phyloP scores from a whole-genome alignment of 2,113 vertebrate genomes.

The Austrofundulus limnaeus region DNA sequence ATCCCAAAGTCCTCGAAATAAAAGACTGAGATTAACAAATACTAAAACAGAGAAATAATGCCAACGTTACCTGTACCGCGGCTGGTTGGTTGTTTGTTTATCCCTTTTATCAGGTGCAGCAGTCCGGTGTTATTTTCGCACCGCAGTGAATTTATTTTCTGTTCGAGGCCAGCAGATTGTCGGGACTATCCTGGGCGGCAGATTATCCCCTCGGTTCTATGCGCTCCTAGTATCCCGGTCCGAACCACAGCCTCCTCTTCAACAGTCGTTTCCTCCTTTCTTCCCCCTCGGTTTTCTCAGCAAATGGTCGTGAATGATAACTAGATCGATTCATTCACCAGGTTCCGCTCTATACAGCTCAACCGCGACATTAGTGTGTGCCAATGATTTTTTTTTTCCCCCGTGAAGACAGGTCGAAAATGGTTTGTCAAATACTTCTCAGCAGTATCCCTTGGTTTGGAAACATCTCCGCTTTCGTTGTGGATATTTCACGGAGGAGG shows the following conservation, averaged over 20 bases:
- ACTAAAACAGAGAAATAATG: no score
- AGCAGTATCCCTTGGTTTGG: neutral
- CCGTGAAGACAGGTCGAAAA: neutral
- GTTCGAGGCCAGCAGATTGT: slow-evolving; percentile 32
- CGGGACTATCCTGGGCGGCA: slow-evolving; percentile 33
- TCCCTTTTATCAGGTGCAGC: no score
- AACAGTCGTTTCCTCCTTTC: slow-evolving; percentile 32
- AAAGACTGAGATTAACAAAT: no score
- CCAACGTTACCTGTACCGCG: slow-evolving; percentile 53
- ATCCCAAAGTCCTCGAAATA: neutral
- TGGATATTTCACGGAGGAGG: slow-evolving; percentile 6
- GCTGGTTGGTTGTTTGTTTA: slow-evolving; percentile 12
- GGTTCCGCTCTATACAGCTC: neutral
- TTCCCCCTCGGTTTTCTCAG: slow-evolving; percentile 39
- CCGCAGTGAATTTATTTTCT: slow-evolving; percentile 45
- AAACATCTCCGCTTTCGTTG: slow-evolving; percentile 45
- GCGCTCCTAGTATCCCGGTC: slow-evolving; percentile 23
- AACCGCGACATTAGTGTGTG: neutral
- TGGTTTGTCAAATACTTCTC: slow-evolving; percentile 1
- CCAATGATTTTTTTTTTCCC: no score
- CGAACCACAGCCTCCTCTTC: slow-evolving; percentile 34
- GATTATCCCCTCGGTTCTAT: slow-evolving; percentile 49
- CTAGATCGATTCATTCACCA: slow-evolving; percentile 21
- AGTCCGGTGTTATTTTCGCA: slow-evolving; percentile 31
- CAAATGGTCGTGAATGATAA: slow-evolving; percentile 55